Base-by-base conservation (phyloP, 92 coral and sea anemone species). In the Palythoa caribaeorum region DNA sequence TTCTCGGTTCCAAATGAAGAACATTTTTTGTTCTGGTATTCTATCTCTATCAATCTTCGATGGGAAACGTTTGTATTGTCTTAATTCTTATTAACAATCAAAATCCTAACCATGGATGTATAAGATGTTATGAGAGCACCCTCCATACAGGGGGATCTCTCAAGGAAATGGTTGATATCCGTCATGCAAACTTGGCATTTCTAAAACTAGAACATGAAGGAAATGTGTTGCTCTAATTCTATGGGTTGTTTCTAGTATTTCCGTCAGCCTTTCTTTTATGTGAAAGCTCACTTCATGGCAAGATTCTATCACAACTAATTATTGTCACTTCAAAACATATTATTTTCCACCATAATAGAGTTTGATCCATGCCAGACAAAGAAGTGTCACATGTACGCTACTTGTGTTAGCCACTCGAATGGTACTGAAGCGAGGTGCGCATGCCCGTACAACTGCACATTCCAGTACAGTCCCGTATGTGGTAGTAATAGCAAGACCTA, bases 401-500 rank as follows among this genome's bases (percentile, higher is more conserved):
- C 90, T 74, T 97, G 99, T 83, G 94, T 84, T 16, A 84, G 88
- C 48, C 92, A 87, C 77, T 88, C 90, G 21, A 84, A 89, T 60
- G 91, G 89, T 35, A 78, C 73, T 59, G 47, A 76, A 75, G 94
- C 98, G 6, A 83, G 75, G 57, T 97, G 99, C 78, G 80, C 85
- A 17, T 97, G 99, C 81, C 96, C 97, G 8, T 54, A 89, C 44
- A 80, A 78, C 77, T 97, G 99, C 83, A 90, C 94, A 1, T 93
- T 97, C 39, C 89, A 87, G 72, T 95, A 92, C 73, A 91, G 93
- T 51, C 95, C 95, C 48, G 92, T 92, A 9, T 97, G 99, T 89
- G 99, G 97, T 69, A 93, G 90, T 39, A 91, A 94, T 79, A 92
- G 78, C 53, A 92, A 93, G 84, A 94, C 97, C 38, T 95, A 97